Percentiles rank a stretch among this genome's conserved stretches.
Evolutionary conservation across 2,888 invertebrate species (phyloP).

Genomic region (Neuroscelio doddi): DNA sequence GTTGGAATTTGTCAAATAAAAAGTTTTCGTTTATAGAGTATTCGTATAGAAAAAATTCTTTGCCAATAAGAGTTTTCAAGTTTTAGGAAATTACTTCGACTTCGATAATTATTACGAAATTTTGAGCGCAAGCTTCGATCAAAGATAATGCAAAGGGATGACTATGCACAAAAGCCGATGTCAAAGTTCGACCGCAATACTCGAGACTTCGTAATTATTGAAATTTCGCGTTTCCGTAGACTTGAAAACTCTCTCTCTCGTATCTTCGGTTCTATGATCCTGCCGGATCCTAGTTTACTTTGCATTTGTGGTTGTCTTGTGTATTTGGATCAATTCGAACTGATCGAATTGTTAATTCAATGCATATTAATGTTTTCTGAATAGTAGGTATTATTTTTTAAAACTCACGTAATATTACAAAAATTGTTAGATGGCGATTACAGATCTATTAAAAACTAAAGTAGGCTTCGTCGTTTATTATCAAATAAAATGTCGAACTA

Average conservation of each 20-base stretch:
- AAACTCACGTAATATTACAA: no score
- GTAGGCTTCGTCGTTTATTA: no score
- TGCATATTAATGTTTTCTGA: no score
- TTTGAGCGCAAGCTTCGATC: slow-evolving; percentile 25
- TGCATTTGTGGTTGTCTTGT: slow-evolving; percentile 14
- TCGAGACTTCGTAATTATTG: slow-evolving; percentile 46
- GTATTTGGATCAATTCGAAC: slow-evolving; percentile 26
- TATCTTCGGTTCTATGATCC: slow-evolving; percentile 18
- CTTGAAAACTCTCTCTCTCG: slow-evolving; percentile 26
- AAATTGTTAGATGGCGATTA: no score
- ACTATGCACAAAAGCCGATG: slow-evolving; percentile 13
- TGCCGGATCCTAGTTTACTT: slow-evolving; percentile 16
- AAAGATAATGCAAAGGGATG: slow-evolving; percentile 31
- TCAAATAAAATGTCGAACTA: no score
- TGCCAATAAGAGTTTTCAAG: no score
- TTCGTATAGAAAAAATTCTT: no score
- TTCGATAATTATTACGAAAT: slow-evolving; percentile 24
- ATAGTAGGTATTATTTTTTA: no score
- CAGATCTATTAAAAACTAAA: no score
- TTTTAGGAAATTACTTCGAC: slow-evolving; percentile 8
- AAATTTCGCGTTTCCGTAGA: slow-evolving; percentile 46
- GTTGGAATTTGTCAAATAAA: no score
- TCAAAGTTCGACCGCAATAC: slow-evolving; percentile 39
- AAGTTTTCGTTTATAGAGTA: no score
- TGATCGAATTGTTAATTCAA: slow-evolving; percentile 33